Evolutionary conservation across 2,797 vertebrate genomes (phyloP).

Genomic region (Furcifer pardalis): DNA sequence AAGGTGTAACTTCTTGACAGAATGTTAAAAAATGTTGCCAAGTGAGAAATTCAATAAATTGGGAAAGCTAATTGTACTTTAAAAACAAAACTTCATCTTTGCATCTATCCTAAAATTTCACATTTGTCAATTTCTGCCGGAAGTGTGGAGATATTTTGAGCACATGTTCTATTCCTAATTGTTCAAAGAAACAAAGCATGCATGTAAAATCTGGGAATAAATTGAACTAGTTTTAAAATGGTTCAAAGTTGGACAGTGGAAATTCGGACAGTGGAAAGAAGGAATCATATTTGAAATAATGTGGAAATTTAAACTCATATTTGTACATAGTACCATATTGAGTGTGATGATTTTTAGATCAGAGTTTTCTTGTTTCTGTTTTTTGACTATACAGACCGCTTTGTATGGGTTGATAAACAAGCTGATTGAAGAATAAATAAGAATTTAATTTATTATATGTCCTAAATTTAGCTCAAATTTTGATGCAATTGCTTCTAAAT

Average conservation of each 20-base stretch:
- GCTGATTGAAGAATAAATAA: neutral
- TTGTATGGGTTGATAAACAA: neutral
- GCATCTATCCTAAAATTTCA: neutral
- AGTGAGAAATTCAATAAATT: neutral
- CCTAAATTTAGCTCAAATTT: neutral
- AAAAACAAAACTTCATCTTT: neutral
- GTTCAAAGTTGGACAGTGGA: neutral
- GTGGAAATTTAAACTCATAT: neutral
- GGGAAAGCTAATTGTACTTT: neutral
- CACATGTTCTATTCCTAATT: neutral
- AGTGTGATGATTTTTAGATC: neutral
- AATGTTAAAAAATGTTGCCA: neutral
- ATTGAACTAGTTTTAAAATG: neutral
- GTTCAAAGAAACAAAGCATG: neutral
- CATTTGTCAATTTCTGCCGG: neutral
- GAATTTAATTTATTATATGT: neutral
- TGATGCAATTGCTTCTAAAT: slow-evolving; percentile 9
- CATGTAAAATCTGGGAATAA: neutral
- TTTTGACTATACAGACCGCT: neutral
- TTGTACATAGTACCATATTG: neutral
- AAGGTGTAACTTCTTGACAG: neutral
- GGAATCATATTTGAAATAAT: too few species aligned
- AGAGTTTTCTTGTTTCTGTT: neutral
- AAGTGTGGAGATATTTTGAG: neutral
- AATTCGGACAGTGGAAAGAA: too few species aligned